phyloP scores from a whole-genome alignment of 2,888 invertebrate genomes.

The Minunthozetes semirufus region DNA sequence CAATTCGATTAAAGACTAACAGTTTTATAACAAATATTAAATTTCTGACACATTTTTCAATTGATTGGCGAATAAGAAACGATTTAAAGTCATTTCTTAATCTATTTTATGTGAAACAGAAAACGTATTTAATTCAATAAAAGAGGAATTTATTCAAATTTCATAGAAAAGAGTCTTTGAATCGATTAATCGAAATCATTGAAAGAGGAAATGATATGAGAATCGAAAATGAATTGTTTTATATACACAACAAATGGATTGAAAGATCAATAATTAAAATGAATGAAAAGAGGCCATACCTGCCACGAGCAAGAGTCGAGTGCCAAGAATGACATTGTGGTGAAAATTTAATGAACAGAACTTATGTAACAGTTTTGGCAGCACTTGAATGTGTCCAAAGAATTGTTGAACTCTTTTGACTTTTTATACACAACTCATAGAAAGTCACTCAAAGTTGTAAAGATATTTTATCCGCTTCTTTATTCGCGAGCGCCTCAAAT shows the following conservation, averaged over 20 bases:
- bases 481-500: slow-evolving; percentile 21
- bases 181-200: slow-evolving; percentile 11
- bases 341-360: slow-evolving; percentile 20
- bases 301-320: slow-evolving; percentile 43
- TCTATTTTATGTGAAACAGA: not conserved
- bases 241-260: not conserved
- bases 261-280: slow-evolving; percentile 17
- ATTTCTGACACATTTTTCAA: not conserved
- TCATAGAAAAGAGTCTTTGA: not conserved
- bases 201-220: not conserved
- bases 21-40: not conserved
- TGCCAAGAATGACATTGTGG: slow-evolving; percentile 41
- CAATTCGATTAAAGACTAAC: not conserved
- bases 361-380: not conserved
- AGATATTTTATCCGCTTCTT: slow-evolving; percentile 23
- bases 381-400: slow-evolving; percentile 20
- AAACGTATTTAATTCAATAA: not conserved
- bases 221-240: not conserved
- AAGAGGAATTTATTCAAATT: not conserved
- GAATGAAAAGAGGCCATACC: slow-evolving; percentile 37
- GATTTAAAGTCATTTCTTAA: not conserved
- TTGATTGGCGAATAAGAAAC: not conserved
- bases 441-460: slow-evolving; percentile 27
- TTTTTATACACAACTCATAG: slow-evolving; percentile 16
- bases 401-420: slow-evolving; percentile 7